A percentile compares a stretch with the other conserved stretches of the same genome.
phyloP scores from a whole-genome alignment of 1,140 invertebrate species.

The Carposina sasakii region DNA sequence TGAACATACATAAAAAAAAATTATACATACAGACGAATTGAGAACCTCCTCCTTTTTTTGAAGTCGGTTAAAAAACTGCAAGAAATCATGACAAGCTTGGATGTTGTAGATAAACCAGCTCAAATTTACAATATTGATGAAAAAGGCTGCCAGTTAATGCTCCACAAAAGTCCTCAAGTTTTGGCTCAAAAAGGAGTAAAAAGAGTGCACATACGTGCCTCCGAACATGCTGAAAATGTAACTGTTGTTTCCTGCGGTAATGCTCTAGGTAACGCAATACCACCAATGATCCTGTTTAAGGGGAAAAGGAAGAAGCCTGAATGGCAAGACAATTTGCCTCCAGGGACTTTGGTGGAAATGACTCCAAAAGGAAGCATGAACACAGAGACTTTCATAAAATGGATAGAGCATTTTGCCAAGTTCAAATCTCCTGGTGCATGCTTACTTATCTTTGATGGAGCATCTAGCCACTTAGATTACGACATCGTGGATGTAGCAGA shows the following conservation, averaged over 20 bases:
- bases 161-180: conserved; percentile 36
- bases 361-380: conserved; percentile 1
- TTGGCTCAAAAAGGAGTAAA: conserved; percentile 31
- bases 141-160: conserved; percentile 29
- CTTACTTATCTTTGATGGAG: background rate
- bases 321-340: conserved; percentile 61
- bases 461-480: background rate
- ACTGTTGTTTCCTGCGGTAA: conserved; percentile 46
- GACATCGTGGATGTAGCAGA: background rate
- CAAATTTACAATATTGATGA: conserved; percentile 48
- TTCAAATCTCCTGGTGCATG: background rate
- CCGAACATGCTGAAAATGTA: conserved; percentile 44
- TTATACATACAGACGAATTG: too few relatives aligned
- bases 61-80: conserved; percentile 26
- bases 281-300: conserved; percentile 44
- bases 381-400: background rate
- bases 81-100: conserved; percentile 15
- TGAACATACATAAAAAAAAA: too few relatives aligned
- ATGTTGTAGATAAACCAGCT: conserved; percentile 27
- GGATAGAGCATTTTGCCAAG: background rate
- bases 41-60: too few relatives aligned
- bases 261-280: conserved; percentile 39
- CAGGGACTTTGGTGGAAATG: background rate
- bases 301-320: conserved; percentile 13
- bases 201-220: conserved; percentile 34